Base-by-base conservation (phyloP, 2,797 vertebrate species). In the Moxostoma hubbsi region DNA sequence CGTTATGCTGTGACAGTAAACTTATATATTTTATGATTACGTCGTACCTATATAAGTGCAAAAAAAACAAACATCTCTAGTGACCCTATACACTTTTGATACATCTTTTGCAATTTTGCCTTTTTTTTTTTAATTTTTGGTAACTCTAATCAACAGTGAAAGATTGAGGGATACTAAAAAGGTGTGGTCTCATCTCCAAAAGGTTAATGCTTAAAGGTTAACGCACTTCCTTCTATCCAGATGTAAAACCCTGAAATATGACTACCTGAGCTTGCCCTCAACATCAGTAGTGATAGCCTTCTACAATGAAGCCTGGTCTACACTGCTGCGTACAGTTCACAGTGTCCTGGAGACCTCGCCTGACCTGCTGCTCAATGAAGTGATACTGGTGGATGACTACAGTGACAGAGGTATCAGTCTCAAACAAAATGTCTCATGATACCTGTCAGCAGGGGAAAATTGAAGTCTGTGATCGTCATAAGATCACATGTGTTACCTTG, bases 371-470 rank as follows among this genome's bases (percentile, higher is more conserved):
- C 91, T 99, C 69, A 94, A 92, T 69, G 97, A 99, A 90, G 75
- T 99, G 85, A 96, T 99, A 83, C 93, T 99, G 63, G 97, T 99
- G 72, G 98, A 99, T 85, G 97, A 99, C 93, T 98, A 97, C 86
- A 99, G 98, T 46, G 96, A 98, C n/a, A 91, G 94, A 96, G 97
- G 98, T 99, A 80, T 16, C 12, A 57, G 50, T 58, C 45, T 63
- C 16, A 69, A 54, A 15, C 11, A 6, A 13, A 24, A 18, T 15
- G 8, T 24, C 59, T 36, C 24, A 62, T 6, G n/a, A 5, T 63
- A 46, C 11, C 36, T 15, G 24, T 13, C 50, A 62, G 55, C n/a
- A 57, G n/a, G 6, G 55, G 7, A 7, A 7, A 57, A 57, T 15
- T 57, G 15, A 16, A 57, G n/a, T 36, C 36, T 13, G 13, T 13